Base-by-base conservation (phyloP, 2,113 vertebrate species). In the Sebastes schlegelii region DNA sequence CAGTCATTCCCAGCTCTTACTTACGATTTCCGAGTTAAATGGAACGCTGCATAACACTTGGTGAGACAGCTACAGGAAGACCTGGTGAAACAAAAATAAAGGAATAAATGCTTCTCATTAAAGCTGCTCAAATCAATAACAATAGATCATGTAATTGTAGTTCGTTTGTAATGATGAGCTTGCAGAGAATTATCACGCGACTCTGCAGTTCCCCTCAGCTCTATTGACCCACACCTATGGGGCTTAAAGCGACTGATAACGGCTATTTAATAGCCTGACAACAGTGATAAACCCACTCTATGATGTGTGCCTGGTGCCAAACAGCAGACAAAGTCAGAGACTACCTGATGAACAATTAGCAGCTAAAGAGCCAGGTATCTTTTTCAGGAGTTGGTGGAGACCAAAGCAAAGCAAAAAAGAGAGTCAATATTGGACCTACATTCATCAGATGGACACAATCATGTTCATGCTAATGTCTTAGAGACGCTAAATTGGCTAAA, bases 301-400 rank as follows among this genome's bases (percentile, higher is more conserved):
- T 40, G 58, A 13, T 64, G 11, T 4, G 8, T 42, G 40, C 9
- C 8, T 16, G 8, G 40, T 2, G 1, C 14, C 23, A 21, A 19
- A 58, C 34, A 74, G 57, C n/a, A 75, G 48, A 81, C 58, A 45
- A 10, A 58, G 43, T 58, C 60, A 16, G 52, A 23, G 48, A 23
- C 23, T 17, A 60, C 5, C 42, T 58, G n/a, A 16, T 51, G 6
- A 51, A 49, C 26, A 82, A 21, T 66, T 80, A 74, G 62, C 43
- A 66, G 69, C 69, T 73, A 42, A 34, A 54, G 55, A 75, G 34
- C 34, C 34, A 43, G 17, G 1, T 55, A 43, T 71, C 34, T 55
- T 55, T 34, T 43, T 7, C 40, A 43, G 0, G 43, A 55, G 57
- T 21, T 62, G n/a, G 17, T 46, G 42, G 46, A 64, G 17, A 75